These are phyloP conservation scores for Drosophila lutescens DNA, from an alignment of 2,888 invertebrate genomes.

Conservation along the genomic window DNA sequence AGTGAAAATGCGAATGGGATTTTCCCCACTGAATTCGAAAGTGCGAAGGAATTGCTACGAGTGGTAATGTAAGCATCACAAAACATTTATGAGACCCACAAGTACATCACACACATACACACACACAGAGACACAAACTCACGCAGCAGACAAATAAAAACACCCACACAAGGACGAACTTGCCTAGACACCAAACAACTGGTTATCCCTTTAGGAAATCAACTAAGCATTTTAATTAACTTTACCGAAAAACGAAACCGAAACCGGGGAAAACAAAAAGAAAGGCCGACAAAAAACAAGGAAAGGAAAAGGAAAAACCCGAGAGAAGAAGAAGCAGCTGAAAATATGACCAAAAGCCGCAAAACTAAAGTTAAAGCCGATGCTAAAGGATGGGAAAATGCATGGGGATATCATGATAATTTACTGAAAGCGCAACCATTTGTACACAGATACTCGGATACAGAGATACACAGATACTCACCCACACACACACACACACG, in stretches of 20 bases:
- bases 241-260: conserved; percentile 53
- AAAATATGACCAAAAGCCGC: conserved; percentile 73
- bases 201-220: conserved; percentile 76
- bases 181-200: conserved; percentile 29
- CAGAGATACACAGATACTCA: conserved; percentile 2
- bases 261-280: conserved; percentile 8
- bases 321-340: conserved; percentile 27
- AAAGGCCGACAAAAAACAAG: conserved; percentile 8
- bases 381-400: conserved; percentile 12
- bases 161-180: conserved; percentile 10
- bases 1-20: conserved; percentile 19
- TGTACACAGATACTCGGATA: conserved; percentile 52
- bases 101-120: conserved; percentile 10
- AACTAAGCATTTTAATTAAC: conserved; percentile 75
- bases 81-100: conserved; percentile 40
- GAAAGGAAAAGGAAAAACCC: conserved; percentile 5
- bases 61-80: conserved; percentile 21
- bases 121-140: not conserved
- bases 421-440: conserved; percentile 75
- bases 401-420: conserved; percentile 69
- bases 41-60: conserved; percentile 10
- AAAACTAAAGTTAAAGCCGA: conserved; percentile 75
- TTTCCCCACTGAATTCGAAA: conserved; percentile 26
- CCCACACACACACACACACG: conserved; percentile 21
- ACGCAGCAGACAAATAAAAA: not conserved